Conservation (phyloP, 2,797 vertebrate species). For the Dendrocincla fuliginosa region DNA sequence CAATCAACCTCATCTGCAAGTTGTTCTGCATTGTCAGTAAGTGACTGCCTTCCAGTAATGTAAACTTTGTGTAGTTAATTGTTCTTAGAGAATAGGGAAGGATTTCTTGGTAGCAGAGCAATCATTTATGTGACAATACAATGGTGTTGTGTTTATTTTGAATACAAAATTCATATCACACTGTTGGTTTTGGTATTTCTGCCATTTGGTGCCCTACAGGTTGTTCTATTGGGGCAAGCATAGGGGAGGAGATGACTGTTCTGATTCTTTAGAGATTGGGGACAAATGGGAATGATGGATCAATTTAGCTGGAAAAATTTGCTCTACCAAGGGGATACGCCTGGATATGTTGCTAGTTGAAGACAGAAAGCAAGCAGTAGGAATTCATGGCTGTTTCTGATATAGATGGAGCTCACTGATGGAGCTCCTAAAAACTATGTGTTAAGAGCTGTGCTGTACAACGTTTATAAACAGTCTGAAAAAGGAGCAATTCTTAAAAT, state of each 20-base stretch:
- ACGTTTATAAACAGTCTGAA: not conserved
- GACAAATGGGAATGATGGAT: not conserved
- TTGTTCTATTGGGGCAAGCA: not conserved
- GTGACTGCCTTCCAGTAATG: constrained; percentile 1
- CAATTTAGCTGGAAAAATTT: not conserved
- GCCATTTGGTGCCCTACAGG: not conserved
- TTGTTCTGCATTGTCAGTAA: constrained; percentile 9
- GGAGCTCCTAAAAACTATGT: not conserved
- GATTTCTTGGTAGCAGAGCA: not conserved
- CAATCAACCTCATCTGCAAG: constrained; percentile 15
- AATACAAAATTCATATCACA: not conserved
- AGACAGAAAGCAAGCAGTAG: not conserved
- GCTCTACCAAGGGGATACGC: not conserved
- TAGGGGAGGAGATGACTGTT: not conserved
- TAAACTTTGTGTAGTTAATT: constrained; percentile 17
- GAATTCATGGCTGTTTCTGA: not conserved
- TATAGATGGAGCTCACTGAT: not conserved
- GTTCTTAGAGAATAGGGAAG: not conserved
- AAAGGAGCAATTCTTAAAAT: not conserved
- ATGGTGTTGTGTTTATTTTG: not conserved
- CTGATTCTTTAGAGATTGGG: not conserved
- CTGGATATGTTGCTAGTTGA: not conserved
- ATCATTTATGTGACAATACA: not conserved
- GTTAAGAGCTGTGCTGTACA: not conserved
- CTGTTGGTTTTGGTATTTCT: not conserved